Evolutionary conservation across 2,113 vertebrate species (phyloP).

Genomic region (Hypocryptadius cinnamomeus): DNA sequence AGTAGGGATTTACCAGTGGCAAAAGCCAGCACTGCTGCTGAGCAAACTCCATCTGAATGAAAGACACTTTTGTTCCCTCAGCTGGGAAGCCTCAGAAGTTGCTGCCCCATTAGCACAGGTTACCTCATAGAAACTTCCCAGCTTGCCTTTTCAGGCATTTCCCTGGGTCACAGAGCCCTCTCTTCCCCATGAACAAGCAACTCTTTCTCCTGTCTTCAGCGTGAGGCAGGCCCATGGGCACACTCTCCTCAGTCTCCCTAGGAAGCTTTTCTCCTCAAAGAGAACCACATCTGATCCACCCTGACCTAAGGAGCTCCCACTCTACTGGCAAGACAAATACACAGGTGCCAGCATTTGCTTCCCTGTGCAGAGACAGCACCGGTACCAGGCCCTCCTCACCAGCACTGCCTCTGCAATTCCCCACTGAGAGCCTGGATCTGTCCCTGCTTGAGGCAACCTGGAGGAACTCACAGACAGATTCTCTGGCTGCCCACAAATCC

Average conservation of each 20-base stretch:
- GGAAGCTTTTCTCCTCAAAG: background rate
- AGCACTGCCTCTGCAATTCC: conserved; percentile 82
- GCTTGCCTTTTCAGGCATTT: background rate
- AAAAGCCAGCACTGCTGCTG: background rate
- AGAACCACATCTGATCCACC: background rate
- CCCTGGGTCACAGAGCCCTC: background rate
- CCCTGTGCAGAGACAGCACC: background rate
- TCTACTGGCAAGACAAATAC: background rate
- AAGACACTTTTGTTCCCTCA: background rate
- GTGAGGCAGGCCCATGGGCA: background rate
- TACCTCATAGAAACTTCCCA: background rate
- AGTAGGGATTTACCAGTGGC: background rate
- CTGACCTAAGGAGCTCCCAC: background rate
- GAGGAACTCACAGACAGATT: conserved; percentile 80
- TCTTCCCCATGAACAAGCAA: background rate
- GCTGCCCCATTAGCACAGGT: background rate
- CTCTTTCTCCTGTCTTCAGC: background rate
- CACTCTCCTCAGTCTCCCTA: background rate
- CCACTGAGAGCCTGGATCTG: conserved; percentile 76
- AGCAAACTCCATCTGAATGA: background rate
- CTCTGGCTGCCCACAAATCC: conserved; percentile 69
- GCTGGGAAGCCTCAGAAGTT: background rate
- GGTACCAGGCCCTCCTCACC: conserved; percentile 46
- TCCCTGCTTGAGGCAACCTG: conserved; percentile 76
- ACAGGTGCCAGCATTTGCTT: background rate